Base-by-base conservation (phyloP, 53 echinoderm and acorn worm genomes). In the Hippasteria phrygiana region DNA sequence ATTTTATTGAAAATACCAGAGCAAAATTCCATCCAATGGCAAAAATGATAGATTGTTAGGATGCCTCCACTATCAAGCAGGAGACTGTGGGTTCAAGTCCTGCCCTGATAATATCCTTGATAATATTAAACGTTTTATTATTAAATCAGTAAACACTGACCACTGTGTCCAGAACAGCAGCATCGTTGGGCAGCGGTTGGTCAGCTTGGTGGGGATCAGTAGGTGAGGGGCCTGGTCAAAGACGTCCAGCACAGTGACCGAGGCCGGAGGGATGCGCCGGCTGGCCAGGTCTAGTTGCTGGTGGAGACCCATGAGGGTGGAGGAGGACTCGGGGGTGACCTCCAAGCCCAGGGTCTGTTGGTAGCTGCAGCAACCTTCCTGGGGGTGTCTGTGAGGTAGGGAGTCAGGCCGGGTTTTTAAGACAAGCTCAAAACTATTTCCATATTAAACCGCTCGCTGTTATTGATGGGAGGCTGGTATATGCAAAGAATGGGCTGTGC, bases 101-200 rank as follows among this genome's bases (percentile, higher is more conserved):
- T n/a, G n/a, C n/a, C n/a, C n/a, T n/a, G n/a, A n/a, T n/a, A n/a
- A n/a, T n/a, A n/a, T n/a, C n/a, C n/a, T n/a, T n/a, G n/a, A n/a
- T n/a, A n/a, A n/a, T n/a, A n/a, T n/a, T n/a, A n/a, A n/a, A n/a
- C n/a, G n/a, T n/a, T n/a, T n/a, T n/a, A n/a, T n/a, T 45, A 45
- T 45, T 45, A 5, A 45, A 45, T 5, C 46, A 7, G 6, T 45
- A 24, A 5, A 24, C 5, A 59, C 85, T 91, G 67, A 96, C 96
- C 96, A 96, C 62, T 89, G 89, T 31, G 94, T 96, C 96, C 96
- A 96, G 85, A 95, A 96, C 31, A 95, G 76, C 10, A 96, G 86
- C 31, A 96, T 31, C 4, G 92, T 93, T 18, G 96, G 94, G 43
- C 89, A 93, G 80, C 78, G 90, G 76, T 94, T 92, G 32, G 96